These are phyloP conservation scores for Alligator sinensis DNA, from an alignment of 2,113 vertebrate species.

Conservation along the genomic window DNA sequence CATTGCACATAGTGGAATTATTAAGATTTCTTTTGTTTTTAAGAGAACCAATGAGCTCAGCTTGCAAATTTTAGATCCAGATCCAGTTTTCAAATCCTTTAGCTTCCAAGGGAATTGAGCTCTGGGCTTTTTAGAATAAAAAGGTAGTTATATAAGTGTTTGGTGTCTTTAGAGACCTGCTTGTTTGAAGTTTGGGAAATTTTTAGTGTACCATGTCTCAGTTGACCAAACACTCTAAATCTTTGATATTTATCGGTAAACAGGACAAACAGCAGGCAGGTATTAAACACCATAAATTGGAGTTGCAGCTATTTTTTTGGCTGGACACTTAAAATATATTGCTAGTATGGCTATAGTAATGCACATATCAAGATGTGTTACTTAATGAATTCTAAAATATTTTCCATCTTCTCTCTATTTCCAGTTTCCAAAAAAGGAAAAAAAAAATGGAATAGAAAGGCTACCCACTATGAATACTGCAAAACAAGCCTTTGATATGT, in stretches of 20 bases:
- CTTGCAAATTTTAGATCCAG: not conserved
- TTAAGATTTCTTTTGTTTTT: not conserved
- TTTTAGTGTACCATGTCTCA: not conserved
- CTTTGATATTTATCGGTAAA: not conserved
- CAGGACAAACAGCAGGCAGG: not conserved
- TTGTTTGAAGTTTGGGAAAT: not conserved
- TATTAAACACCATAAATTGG: accelerated
- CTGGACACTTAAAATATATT: not conserved
- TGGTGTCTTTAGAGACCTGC: not conserved
- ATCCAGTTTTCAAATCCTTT: not conserved
- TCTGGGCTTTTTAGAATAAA: not conserved
- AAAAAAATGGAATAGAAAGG: not conserved
- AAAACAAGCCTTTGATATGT: not conserved
- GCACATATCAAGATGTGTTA: not conserved
- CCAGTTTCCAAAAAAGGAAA: not conserved
- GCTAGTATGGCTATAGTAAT: not conserved
- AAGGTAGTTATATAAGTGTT: not conserved
- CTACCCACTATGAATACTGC: not conserved
- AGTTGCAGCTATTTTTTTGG: not conserved
- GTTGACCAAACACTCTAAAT: not conserved
- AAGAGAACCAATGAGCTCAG: not conserved
- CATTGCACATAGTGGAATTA: accelerated
- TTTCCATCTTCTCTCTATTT: not conserved
- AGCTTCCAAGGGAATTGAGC: not conserved
- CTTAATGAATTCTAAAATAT: not conserved